Conservation (phyloP, 2,797 vertebrate species). For the Ataeniobius toweri region DNA sequence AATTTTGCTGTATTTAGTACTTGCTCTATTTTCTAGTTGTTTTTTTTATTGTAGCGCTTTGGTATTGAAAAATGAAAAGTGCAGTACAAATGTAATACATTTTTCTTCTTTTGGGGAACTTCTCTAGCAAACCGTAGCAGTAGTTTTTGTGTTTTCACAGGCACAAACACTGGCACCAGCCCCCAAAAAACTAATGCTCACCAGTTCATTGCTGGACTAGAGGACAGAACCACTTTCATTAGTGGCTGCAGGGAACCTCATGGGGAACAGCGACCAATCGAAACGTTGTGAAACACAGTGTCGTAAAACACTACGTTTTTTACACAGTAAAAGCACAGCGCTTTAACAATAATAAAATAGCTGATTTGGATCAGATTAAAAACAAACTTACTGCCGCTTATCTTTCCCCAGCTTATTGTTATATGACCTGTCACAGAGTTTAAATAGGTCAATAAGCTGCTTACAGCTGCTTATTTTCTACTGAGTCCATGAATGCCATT, state of each 20-base stretch:
- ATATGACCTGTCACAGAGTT: neutral
- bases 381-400: neutral
- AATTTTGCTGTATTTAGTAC: no score
- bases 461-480: neutral
- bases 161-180: neutral
- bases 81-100: no score
- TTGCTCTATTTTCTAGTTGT: no score
- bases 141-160: no score
- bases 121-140: no score
- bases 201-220: neutral
- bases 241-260: no score
- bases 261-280: neutral
- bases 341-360: no score
- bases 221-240: neutral
- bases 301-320: neutral
- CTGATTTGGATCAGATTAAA: no score
- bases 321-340: neutral
- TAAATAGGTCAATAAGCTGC: neutral
- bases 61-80: no score
- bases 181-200: neutral
- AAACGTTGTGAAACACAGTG: neutral
- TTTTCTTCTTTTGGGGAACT: no score
- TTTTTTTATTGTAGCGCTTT: no score
- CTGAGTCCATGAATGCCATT: neutral
- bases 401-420: neutral